Evolutionary conservation across 2,888 invertebrate genomes (phyloP).

Genomic region (Apamea monoglypha): DNA sequence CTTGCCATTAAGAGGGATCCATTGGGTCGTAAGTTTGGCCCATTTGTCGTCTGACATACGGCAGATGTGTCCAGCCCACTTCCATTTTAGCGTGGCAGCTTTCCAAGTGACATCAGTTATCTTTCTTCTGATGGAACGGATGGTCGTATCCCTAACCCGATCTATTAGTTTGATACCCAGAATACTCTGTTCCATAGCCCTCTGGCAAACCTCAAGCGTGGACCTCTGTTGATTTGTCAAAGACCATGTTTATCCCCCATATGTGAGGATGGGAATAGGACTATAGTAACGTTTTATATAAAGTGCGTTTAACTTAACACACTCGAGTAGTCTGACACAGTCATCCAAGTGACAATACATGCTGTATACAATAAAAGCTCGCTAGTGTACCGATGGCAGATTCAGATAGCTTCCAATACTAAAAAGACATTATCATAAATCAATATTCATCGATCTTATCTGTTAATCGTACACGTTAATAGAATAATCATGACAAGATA

Average conservation of each 20-base stretch:
- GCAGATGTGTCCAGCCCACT: not conserved
- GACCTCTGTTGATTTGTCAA: not conserved
- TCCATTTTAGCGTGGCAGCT: not conserved
- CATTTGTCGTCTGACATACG: not conserved
- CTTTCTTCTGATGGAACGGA: not conserved
- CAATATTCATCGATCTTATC: constrained; percentile 77
- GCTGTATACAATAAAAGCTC: constrained; percentile 50
- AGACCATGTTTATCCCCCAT: not conserved
- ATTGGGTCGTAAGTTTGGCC: too few relatives aligned
- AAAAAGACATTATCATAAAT: constrained; percentile 72
- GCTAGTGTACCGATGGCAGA: constrained; percentile 49
- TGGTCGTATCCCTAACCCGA: not conserved
- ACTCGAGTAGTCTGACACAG: constrained; percentile 7
- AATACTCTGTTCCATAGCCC: not conserved
- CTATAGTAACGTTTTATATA: constrained; percentile 12
- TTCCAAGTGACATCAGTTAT: not conserved
- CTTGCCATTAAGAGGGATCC: not conserved
- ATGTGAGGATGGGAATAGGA: not conserved
- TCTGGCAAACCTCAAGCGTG: not conserved
- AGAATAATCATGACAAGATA: constrained; percentile 78
- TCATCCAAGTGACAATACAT: constrained; percentile 52
- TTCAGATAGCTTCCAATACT: constrained; percentile 53
- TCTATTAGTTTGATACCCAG: not conserved
- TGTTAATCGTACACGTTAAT: constrained; percentile 78
- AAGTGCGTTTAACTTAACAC: constrained; percentile 18